Evolutionary conservation across 2,113 vertebrate genomes (phyloP).

Genomic region (Aleadryas rufinucha): DNA sequence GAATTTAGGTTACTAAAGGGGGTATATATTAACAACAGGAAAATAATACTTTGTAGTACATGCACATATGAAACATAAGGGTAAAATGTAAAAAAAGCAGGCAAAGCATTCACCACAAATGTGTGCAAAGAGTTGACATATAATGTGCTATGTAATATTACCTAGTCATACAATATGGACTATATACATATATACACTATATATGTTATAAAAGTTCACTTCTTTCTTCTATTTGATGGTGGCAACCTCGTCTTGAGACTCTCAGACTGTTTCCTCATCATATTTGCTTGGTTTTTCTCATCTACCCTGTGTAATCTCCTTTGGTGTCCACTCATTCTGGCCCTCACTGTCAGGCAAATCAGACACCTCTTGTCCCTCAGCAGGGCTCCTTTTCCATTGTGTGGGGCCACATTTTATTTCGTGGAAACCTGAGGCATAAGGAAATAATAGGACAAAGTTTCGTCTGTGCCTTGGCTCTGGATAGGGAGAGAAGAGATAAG

Average conservation of each 20-base stretch:
- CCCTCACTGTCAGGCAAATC: not conserved
- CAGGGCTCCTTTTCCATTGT: not conserved
- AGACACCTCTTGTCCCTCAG: not conserved
- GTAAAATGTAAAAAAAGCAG: not conserved
- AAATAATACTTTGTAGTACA: not conserved
- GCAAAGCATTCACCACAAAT: fast-evolving
- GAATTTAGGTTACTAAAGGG: not conserved
- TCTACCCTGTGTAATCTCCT: not conserved
- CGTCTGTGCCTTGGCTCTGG: not conserved
- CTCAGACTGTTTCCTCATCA: not conserved
- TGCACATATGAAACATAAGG: not conserved
- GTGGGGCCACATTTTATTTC: not conserved
- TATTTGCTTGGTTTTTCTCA: not conserved
- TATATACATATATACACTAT: not conserved
- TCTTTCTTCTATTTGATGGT: not conserved
- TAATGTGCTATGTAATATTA: not conserved
- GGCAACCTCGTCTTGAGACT: fast-evolving
- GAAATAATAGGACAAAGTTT: not conserved
- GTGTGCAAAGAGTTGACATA: not conserved
- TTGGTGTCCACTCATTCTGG: no score
- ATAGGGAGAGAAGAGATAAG: not conserved
- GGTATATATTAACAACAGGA: not conserved
- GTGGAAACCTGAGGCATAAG: fast-evolving
- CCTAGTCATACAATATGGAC: no score
- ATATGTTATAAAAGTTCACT: not conserved